phyloP scores from a whole-genome alignment of 2,797 vertebrate genomes.

The Silurus lanzhouensis region DNA sequence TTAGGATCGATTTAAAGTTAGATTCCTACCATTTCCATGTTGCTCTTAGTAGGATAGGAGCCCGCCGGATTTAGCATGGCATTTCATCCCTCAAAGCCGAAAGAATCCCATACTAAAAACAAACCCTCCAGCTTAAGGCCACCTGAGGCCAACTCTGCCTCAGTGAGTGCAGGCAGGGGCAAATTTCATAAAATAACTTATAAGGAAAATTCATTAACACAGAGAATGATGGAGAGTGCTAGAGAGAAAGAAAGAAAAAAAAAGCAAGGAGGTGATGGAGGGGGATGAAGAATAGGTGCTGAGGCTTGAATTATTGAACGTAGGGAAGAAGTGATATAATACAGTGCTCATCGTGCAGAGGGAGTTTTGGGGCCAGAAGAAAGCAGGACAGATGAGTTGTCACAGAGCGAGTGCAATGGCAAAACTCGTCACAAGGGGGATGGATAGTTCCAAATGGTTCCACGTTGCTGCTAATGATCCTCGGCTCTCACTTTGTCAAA shows the following conservation, averaged over 20 bases:
- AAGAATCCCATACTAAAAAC: slow-evolving; percentile 13
- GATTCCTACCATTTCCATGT: slow-evolving; percentile 17
- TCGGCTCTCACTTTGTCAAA: slow-evolving; percentile 30
- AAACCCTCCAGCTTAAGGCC: slow-evolving; percentile 5
- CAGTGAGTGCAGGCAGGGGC: not conserved
- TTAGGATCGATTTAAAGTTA: not conserved
- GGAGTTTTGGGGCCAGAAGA: slow-evolving; percentile 42
- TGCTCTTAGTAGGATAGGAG: not conserved
- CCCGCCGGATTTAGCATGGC: slow-evolving; percentile 7
- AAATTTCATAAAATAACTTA: slow-evolving; percentile 30
- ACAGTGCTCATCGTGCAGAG: slow-evolving; percentile 46
- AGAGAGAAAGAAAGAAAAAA: not conserved
- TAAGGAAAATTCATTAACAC: slow-evolving; percentile 57
- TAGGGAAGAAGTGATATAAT: slow-evolving; percentile 54
- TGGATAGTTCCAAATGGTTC: slow-evolving; percentile 56
- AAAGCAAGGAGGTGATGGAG: not conserved
- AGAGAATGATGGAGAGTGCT: slow-evolving; percentile 47
- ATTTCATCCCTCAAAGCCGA: not conserved
- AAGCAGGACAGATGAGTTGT: slow-evolving; percentile 62
- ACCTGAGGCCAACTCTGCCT: slow-evolving; percentile 30
- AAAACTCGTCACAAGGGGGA: slow-evolving; percentile 62
- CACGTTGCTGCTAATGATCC: slow-evolving; percentile 43
- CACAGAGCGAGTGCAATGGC: slow-evolving; percentile 50
- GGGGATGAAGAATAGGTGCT: slow-evolving; percentile 43
- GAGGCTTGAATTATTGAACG: slow-evolving; percentile 52